phyloP scores from a whole-genome alignment of 2,113 vertebrate genomes.

The Neolamprologus variostigma region DNA sequence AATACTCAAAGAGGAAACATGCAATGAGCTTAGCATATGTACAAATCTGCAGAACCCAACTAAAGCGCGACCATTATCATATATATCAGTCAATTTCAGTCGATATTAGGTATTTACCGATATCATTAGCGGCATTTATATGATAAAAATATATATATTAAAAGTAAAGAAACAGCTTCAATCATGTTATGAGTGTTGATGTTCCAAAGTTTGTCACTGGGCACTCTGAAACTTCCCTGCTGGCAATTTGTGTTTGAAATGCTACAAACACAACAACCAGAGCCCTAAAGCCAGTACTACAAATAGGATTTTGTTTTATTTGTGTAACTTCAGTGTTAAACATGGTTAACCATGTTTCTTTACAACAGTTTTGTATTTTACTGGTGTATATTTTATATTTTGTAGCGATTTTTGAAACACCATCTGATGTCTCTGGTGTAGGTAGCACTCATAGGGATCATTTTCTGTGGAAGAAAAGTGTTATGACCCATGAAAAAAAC shows the following conservation, averaged over 20 bases:
- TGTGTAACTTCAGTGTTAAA: not conserved
- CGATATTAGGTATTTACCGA: not conserved
- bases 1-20: not conserved
- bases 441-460: not conserved
- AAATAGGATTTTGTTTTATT: not conserved
- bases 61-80: not conserved
- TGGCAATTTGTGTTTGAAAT: not conserved
- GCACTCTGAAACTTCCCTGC: not conserved
- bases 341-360: not conserved
- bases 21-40: not conserved
- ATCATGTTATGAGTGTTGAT: not conserved
- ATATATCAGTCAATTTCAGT: not conserved
- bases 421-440: not conserved
- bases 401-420: not conserved
- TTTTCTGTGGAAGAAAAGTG: not conserved
- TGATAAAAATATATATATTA: not conserved
- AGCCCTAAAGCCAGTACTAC: not conserved
- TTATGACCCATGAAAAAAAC: not conserved
- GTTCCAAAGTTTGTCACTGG: not conserved
- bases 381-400: not conserved
- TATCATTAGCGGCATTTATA: not conserved
- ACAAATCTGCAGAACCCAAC: not conserved
- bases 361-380: not conserved
- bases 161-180: not conserved
- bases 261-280: not conserved